Base-by-base conservation (phyloP, 2,888 invertebrate species). In the Aelia acuminata region DNA sequence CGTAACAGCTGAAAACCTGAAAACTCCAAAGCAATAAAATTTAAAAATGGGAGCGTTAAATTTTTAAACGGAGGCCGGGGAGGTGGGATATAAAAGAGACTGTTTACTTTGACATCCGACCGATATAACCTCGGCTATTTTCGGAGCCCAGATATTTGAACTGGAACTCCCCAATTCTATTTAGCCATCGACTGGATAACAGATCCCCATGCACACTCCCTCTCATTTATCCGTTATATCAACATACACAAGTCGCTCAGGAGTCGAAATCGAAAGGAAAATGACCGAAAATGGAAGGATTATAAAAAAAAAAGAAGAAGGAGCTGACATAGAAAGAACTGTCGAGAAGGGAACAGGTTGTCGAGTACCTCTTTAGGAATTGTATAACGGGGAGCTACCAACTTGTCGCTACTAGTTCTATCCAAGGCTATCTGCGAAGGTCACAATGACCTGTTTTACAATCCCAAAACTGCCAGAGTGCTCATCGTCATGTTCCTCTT, bases 31-130 rank as follows among this genome's bases (percentile, higher is more conserved):
- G 8, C 26, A 11, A 63, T 11, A 4, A 57, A n/a, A n/a, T 11
- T 26, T 63, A 11, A 31, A 63, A 63, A 63, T 63, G 31, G 26
- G 18, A n/a, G 11, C 26, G 57, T 26, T 35, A 75, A 75, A 39
- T 75, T 39, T n/a, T 43, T n/a, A 80, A n/a, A n/a, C 39, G 7
- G 22, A 43, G 80, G n/a, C n/a, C 18, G n/a, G n/a, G n/a, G 43
- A 80, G 43, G 80, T 43, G n/a, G 43, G 22, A 80, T 43, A 39
- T 39, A 39, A 80, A 80, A 22, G 75, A 31, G 80, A 43, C 80
- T 80, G 80, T 80, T 80, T 80, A 80, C 80, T 80, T 80, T 80
- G 80, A 80, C 43, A 80, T 80, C 80, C 3, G 43, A 63, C 80
- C 80, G n/a, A 80, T 43, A 43, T 43, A 80, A n/a, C 80, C 80